Conservation (phyloP, 2,888 invertebrate genomes). For the Meiosimyza platycephala region DNA sequence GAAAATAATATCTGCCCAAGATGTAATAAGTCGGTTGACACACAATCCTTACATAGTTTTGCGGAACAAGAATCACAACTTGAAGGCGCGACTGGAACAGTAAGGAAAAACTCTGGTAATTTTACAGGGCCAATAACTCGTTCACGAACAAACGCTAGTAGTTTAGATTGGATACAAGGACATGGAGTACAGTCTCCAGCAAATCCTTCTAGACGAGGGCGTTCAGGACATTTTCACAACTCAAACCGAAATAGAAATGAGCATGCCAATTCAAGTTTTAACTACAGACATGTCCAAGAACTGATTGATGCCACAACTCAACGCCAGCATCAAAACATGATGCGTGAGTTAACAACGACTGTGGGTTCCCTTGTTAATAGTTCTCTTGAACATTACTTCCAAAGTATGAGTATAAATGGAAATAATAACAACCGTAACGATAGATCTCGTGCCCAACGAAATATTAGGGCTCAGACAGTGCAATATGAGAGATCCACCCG, state of each 20-base stretch:
- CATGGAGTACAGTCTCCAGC: neutral
- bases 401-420: neutral
- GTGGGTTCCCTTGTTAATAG: neutral
- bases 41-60: neutral
- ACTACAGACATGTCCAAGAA: slow-evolving; percentile 6
- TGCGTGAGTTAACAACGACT: neutral
- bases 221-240: neutral
- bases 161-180: neutral
- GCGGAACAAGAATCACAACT: neutral
- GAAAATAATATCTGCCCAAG: slow-evolving; percentile 4
- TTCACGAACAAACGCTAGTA: neutral
- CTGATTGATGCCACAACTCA: neutral
- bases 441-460: neutral
- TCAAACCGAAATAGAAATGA: too few relatives aligned
- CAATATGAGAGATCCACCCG: too few relatives aligned
- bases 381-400: slow-evolving; percentile 3
- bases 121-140: neutral
- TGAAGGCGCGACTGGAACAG: neutral
- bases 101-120: neutral
- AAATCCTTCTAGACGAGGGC: neutral
- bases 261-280: neutral
- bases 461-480: too few relatives aligned
- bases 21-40: neutral
- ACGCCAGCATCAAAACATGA: neutral
- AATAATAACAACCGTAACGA: neutral